Conservation (phyloP, 2,888 invertebrate species). For the Nemurella pictetii region DNA sequence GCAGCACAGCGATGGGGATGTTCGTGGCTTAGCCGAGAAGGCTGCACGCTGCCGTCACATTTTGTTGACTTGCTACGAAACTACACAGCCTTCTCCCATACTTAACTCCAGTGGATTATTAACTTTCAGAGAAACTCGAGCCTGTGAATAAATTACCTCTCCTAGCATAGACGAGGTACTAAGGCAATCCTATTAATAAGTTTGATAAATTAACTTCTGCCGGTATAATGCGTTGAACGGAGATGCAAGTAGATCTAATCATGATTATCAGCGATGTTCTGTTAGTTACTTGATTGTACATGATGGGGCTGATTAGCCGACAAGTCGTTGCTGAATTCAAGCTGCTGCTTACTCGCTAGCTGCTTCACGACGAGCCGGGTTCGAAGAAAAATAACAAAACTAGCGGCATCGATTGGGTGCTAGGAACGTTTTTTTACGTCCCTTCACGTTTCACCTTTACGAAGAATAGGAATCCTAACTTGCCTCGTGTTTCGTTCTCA, state of each 20-base stretch:
- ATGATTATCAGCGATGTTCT: background rate
- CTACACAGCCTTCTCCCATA: background rate
- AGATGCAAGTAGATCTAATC: background rate
- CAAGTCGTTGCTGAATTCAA: background rate
- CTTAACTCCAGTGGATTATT: constrained; percentile 26
- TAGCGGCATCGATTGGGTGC: too few relatives aligned
- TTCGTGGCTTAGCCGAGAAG: background rate
- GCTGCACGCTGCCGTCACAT: constrained; percentile 10
- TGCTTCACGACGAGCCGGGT: too few relatives aligned
- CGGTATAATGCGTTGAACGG: background rate
- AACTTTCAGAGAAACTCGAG: constrained; percentile 22
- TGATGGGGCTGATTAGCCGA: background rate
- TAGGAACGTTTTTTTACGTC: too few relatives aligned
- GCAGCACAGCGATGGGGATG: background rate
- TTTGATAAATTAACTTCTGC: constrained; percentile 20
- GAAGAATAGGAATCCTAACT: too few relatives aligned
- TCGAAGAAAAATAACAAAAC: too few relatives aligned
- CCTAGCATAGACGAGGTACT: constrained; percentile 1
- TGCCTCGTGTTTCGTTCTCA: too few relatives aligned
- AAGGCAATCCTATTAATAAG: constrained; percentile 19
- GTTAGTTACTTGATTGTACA: background rate
- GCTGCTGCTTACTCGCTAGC: too few relatives aligned
- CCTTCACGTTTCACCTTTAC: too few relatives aligned
- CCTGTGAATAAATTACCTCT: constrained; percentile 21
- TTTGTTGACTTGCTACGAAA: constrained; percentile 13